Base-by-base conservation (phyloP, 64 coral and sea anemone species). In the Stichodactyla mertensii region DNA sequence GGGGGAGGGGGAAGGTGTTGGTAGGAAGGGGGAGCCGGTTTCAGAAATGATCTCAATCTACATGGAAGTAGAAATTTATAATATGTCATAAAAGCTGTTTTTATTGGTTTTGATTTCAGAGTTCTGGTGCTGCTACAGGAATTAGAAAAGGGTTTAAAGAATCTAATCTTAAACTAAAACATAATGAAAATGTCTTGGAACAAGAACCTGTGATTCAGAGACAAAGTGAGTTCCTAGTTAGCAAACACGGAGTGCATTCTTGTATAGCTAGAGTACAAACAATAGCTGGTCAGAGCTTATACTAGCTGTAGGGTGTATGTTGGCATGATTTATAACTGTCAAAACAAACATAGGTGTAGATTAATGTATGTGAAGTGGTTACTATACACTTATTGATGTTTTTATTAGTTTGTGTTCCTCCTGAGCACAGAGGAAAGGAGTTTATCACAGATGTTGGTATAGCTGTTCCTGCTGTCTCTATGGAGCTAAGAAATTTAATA, bases 341-440 rank as follows among this genome's bases (percentile, higher is more conserved):
- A 45, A 45, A 45, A 45, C 36, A 45, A 45, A 45, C 3, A 45
- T 4, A 45, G 36, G 36, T 45, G 36, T 45, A 45, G 36, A 45
- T 78, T 24, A 78, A 16, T 27, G 14, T 20, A 36, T 80, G 7
- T 14, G 9, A 16, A 16, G 15, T 51, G 16, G 18, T 24, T 2
- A 14, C 6, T 8, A 80, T 6, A 31, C n/a, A 80, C 16, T 26
- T 81, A 7, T 45, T 45, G 36, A 45, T 45, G 3, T 28, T 36
- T 31, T 85, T 62, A n/a, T 7, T 64, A 85, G 83, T 85, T 64
- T 61, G 55, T 62, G 83, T 85, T 5, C 83, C 83, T 16, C 18
- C 55, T 54, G 83, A 85, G n/a, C 83, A 85, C 55, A 85, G 60
- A 85, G 83, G 83, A 18, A 85, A 64, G 15, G 83, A 85, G 56